Base-by-base conservation (phyloP, 2,888 invertebrate species). In the Temnothorax ravouxi region DNA sequence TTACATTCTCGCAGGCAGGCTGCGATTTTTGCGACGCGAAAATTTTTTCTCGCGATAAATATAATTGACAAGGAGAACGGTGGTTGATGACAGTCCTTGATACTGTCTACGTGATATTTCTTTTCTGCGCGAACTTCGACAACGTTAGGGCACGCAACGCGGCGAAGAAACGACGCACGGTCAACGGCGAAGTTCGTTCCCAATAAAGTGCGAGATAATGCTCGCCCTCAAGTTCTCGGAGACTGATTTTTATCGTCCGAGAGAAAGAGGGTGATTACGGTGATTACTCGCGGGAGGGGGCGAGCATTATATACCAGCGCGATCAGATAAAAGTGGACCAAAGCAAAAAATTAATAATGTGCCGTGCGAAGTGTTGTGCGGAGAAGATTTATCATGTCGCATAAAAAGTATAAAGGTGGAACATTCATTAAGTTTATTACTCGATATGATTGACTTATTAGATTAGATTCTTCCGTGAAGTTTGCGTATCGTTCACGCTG, bases 171-270 rank as follows among this genome's bases (percentile, higher is more conserved):
- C 29, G 29, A 76, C 47, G 74, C 29, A 66, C 59, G 50, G 74
- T 59, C 69, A 83, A 66, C 50, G 54, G 66, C 77, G 25, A 66
- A 76, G 79, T 76, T 64, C 75, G 81, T 47, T 61, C 25, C 25
- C 21, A 34, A 38, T 47, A 13, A 44, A 56, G 29, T 21, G 47
- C 66, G 25, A 66, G 59, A 80, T 80, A 80, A 80, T 50, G 38
- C 54, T 52, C 56, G 67, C 44, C 64, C 62, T 52, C 8, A n/a
- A n/a, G 18, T 83, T 76, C 76, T 29, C 29, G 15, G 61, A 50
- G 79, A 66, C 72, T 56, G 88, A 88, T 88, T 47, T 21, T 8
- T 71, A 89, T 76, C 61, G 18, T 67, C 2, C 2, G 54, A 29
- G 44, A 64, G 76, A 84, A 75, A 84, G 47, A 41, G n/a, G n/a